phyloP scores from a whole-genome alignment of 2,113 vertebrate species.

The Anolis carolinensis region DNA sequence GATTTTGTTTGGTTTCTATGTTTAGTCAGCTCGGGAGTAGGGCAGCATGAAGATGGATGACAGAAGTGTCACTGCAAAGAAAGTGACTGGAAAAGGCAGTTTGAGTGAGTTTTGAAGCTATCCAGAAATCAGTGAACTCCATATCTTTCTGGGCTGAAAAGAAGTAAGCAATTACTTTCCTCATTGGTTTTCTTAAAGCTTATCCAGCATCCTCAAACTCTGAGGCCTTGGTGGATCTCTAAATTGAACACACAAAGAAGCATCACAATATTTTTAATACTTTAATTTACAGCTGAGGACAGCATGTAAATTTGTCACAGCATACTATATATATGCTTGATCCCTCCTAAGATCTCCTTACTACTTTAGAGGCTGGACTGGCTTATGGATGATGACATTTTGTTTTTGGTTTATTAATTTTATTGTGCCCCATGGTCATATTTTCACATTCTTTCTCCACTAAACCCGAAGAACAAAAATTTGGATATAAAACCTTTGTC shows the following conservation, averaged over 20 bases:
- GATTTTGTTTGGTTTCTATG: neutral
- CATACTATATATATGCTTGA: neutral
- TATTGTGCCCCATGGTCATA: conserved; percentile 3
- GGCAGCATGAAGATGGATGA: neutral
- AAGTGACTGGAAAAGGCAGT: neutral
- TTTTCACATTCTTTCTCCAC: conserved; percentile 11
- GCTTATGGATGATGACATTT: conserved; percentile 26
- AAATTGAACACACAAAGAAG: neutral
- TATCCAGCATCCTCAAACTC: neutral
- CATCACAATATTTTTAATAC: neutral
- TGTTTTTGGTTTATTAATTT: conserved; percentile 29
- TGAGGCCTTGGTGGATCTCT: neutral
- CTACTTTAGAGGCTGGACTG: conserved; percentile 7
- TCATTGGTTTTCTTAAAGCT: neutral
- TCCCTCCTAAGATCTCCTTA: conserved; percentile 14
- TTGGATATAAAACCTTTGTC: conserved; percentile 10
- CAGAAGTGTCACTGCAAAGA: neutral
- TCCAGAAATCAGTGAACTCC: neutral
- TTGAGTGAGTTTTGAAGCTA: neutral
- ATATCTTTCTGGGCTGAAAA: neutral
- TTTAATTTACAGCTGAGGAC: conserved; percentile 12
- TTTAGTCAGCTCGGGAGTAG: neutral
- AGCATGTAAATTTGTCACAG: neutral
- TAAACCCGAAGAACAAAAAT: conserved; percentile 10
- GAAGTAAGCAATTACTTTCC: neutral